A percentile compares a stretch with the other conserved stretches of the same genome.
These are phyloP conservation scores for Seriola dumerili DNA, from an alignment of 2,113 vertebrate genomes.

Conservation along the genomic window DNA sequence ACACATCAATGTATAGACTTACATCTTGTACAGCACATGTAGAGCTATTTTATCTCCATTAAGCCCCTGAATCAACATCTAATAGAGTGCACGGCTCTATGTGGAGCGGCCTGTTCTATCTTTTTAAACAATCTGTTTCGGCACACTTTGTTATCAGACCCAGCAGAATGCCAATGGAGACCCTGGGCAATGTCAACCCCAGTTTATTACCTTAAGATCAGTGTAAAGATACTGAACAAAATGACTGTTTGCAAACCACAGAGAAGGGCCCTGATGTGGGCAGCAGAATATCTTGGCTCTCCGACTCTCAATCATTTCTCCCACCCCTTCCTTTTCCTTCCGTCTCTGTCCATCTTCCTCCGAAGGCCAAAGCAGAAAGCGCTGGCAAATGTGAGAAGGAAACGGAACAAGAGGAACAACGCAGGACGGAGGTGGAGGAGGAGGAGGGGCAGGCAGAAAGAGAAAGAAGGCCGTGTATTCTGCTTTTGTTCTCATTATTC, in stretches of 20 bases:
- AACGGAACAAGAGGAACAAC: slow-evolving; percentile 43
- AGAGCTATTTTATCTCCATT: slow-evolving; percentile 64
- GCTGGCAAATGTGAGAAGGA: slow-evolving; percentile 30
- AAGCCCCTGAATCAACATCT: slow-evolving; percentile 66
- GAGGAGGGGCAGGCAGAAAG: slow-evolving; percentile 15
- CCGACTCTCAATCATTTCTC: slow-evolving; percentile 22
- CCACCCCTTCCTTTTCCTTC: neutral
- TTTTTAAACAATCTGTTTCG: slow-evolving; percentile 58
- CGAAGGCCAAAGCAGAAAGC: slow-evolving; percentile 21
- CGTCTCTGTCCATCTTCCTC: neutral
- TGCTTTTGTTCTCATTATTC: slow-evolving; percentile 76
- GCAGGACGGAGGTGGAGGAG: slow-evolving; percentile 26
- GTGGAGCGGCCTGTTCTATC: slow-evolving; percentile 48
- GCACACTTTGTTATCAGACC: slow-evolving; percentile 67
- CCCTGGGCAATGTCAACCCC: slow-evolving; percentile 69
- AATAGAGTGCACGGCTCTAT: slow-evolving; percentile 42
- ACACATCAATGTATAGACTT: slow-evolving; percentile 49
- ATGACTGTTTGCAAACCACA: slow-evolving; percentile 67
- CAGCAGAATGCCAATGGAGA: slow-evolving; percentile 68
- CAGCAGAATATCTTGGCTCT: slow-evolving; percentile 17
- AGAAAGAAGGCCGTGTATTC: slow-evolving; percentile 67
- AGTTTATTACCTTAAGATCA: slow-evolving; percentile 75
- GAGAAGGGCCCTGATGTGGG: slow-evolving; percentile 26
- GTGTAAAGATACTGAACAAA: slow-evolving; percentile 71
- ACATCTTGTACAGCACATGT: slow-evolving; percentile 44